A percentile compares a stretch with the other conserved stretches of the same genome.
phyloP scores from a whole-genome alignment of 1,140 invertebrate species.

The Caligus rogercresseyi region DNA sequence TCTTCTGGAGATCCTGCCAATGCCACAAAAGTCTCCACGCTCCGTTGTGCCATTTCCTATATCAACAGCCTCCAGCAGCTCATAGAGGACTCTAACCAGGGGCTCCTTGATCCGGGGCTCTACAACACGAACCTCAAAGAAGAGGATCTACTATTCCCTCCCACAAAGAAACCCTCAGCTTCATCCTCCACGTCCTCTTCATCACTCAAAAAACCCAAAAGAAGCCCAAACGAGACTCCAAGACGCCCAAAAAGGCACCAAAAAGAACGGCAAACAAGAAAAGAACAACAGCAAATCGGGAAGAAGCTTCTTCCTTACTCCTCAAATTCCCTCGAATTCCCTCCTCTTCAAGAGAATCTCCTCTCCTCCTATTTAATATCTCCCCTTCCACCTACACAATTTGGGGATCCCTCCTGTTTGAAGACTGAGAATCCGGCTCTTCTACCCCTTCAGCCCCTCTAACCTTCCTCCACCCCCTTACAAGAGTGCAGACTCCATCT shows the following conservation, averaged over 20 bases:
- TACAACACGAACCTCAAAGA: not conserved
- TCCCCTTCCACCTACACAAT: not conserved
- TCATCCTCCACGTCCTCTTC: no score
- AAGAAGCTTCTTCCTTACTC: no score
- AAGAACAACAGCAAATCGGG: not conserved
- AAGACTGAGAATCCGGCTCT: not conserved
- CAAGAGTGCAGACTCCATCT: not conserved
- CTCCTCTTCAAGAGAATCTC: not conserved
- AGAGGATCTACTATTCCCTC: not conserved
- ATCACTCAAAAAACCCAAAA: not conserved
- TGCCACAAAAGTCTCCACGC: conserved; percentile 9
- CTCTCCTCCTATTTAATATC: not conserved
- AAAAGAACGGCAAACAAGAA: not conserved
- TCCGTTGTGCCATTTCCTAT: conserved; percentile 11
- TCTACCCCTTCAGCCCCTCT: not conserved
- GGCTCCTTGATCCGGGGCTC: not conserved
- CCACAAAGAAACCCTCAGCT: no score
- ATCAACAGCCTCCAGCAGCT: conserved; percentile 3
- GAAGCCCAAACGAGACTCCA: not conserved
- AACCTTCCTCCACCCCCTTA: not conserved
- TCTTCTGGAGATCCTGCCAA: not conserved
- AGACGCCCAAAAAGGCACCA: not conserved
- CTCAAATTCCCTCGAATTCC: no score
- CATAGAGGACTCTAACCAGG: not conserved
- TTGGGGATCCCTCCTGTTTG: not conserved